A percentile compares a stretch with the other conserved stretches of the same genome.
These are phyloP conservation scores for Balaenoptera acutorostrata DNA, from an alignment of 2,113 vertebrate genomes.

Conservation along the genomic window DNA sequence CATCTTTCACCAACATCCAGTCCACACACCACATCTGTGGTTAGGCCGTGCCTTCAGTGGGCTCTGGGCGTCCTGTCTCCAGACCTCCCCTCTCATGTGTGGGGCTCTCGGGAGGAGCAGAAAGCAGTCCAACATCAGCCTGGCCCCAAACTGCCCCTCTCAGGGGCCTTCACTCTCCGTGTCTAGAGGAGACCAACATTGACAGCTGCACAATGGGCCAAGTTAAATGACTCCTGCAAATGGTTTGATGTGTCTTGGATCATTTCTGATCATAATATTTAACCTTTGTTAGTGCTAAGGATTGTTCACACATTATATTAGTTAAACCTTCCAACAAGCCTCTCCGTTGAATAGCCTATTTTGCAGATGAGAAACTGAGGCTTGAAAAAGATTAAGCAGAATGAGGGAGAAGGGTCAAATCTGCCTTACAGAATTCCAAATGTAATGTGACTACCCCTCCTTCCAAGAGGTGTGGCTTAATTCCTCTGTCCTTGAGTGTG, in stretches of 20 bases:
- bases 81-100: neutral
- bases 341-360: neutral
- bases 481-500: neutral
- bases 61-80: neutral
- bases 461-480: neutral
- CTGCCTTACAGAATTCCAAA: neutral
- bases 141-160: fast-evolving
- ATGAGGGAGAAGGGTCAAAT: neutral
- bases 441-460: neutral
- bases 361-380: neutral
- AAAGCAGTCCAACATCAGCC: neutral
- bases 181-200: neutral
- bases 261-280: neutral
- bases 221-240: neutral
- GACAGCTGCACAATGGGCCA: fast-evolving
- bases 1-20: neutral
- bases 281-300: neutral
- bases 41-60: neutral
- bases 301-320: neutral
- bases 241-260: neutral
- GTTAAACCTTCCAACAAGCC: neutral
- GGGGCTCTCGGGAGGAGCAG: neutral
- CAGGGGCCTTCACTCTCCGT: neutral
- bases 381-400: neutral
- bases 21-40: neutral